Evolutionary conservation across 2,113 vertebrate species (phyloP), one percentile per base, ranked within the genome.

Genomic region (Oostethus manadensis): DNA sequence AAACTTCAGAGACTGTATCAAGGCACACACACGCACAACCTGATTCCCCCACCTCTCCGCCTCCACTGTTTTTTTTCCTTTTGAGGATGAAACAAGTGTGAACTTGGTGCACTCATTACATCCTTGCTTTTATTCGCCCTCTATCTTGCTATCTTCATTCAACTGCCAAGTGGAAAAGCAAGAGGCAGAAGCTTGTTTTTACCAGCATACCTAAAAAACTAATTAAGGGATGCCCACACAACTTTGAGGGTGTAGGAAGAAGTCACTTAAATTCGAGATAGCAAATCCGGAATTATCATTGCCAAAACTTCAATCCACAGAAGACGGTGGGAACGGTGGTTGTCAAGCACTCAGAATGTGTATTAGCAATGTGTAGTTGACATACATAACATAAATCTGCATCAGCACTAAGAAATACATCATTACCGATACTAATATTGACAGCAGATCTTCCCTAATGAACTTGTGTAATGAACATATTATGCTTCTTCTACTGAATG

Each of bases 71-170:
- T 51, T 33, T 67, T 63, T 70, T 66, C 7, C 74, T 84, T 88
- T 85, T 85, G 81, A 87, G 80, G 82, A 82, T 80, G 76, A 62
- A 68, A 82, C 87, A 86, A 85, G 86, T 86, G 87, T 81, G 75
- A 88, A 88, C 88, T 83, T 79, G 87, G 74, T 83, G 71, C 51
- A 63, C 77, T 82, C 84, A 82, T 86, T 85, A 83, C 64, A 84
- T 83, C 79, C 78, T 62, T 74, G 56, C 56, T 59, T 76, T 62
- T 70, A 71, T 72, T 70, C 38, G 74, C 73, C 76, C 70, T 79
- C 55, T 45, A 35, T 68, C 66, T 73, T 55, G 64, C 51, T 69
- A 49, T 62, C 68, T 76, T 62, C 64, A 62, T 81, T 70, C 1
- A 8, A 18, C 35, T 55, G 53, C 33, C 53, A 40, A 40, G 33